Percentiles rank a stretch among this genome's conserved stretches.
Conservation (phyloP, 1,140 invertebrate genomes). For the Hylaeus anthracinus region DNA sequence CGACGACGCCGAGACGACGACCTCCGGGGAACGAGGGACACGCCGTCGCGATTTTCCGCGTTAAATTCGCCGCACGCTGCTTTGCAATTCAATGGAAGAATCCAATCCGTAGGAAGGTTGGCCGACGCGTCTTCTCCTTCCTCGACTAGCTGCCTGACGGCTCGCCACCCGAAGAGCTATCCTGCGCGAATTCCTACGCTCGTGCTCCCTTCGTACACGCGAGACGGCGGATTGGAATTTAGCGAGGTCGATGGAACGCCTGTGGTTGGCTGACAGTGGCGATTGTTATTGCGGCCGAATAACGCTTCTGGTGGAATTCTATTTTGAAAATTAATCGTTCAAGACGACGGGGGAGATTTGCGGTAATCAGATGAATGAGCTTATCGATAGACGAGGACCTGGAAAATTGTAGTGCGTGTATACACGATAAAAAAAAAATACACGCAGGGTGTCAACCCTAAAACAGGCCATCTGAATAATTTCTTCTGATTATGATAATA, state of each 20-base stretch:
- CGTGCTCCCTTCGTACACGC: neutral
- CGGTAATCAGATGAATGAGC: too few species aligned
- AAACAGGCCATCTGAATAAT: too few species aligned
- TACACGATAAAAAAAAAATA: too few species aligned
- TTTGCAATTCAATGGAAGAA: slow-evolving; percentile 69
- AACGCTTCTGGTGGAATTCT: neutral
- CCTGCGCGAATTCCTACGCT: neutral
- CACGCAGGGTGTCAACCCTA: too few species aligned
- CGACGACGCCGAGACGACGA: slow-evolving; percentile 35
- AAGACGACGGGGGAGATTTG: too few species aligned
- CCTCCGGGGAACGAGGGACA: slow-evolving; percentile 45
- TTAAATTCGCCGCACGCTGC: slow-evolving; percentile 65
- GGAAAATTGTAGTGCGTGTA: too few species aligned
- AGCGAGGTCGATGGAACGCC: slow-evolving; percentile 14
- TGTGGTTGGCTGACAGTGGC: neutral
- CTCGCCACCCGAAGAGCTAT: neutral
- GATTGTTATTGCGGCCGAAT: slow-evolving; percentile 12
- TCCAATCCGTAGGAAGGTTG: slow-evolving; percentile 55
- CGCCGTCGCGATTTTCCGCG: slow-evolving; percentile 55
- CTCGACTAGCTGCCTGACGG: slow-evolving; percentile 9
- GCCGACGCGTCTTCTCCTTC: neutral
- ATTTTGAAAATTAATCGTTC: slow-evolving; percentile 1
- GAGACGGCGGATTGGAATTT: slow-evolving; percentile 45
- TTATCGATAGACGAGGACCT: too few species aligned
- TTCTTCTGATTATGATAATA: too few species aligned